Evolutionary conservation across 2,797 vertebrate genomes (phyloP).

Genomic region (Chiloscyllium punctatum): DNA sequence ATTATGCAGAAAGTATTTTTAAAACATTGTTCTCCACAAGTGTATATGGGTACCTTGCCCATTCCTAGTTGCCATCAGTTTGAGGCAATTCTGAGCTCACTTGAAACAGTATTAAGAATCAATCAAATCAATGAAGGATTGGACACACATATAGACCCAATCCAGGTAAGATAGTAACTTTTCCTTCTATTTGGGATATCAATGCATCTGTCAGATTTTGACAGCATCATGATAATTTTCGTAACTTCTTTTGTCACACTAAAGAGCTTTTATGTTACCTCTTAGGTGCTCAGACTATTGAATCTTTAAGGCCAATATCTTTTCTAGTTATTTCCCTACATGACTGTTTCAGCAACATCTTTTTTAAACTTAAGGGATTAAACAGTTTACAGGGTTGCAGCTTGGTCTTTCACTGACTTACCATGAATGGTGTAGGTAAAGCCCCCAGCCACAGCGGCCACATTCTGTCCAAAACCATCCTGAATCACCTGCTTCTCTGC

Average conservation of each 20-base stretch:
- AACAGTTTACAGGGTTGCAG: not conserved
- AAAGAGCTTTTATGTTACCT: not conserved
- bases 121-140: not conserved
- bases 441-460: slow-evolving; percentile 86
- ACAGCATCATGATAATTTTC: not conserved
- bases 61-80: not conserved
- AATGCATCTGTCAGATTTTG: not conserved
- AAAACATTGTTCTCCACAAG: not conserved
- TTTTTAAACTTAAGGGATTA: not conserved
- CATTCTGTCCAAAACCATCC: slow-evolving; percentile 78
- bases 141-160: not conserved
- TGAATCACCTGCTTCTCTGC: slow-evolving; percentile 76
- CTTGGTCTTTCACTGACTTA: slow-evolving; percentile 46
- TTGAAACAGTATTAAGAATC: not conserved
- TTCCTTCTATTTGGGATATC: not conserved
- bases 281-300: not conserved
- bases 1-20: not conserved
- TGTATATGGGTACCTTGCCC: not conserved
- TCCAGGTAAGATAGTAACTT: not conserved
- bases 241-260: too few relatives aligned
- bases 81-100: not conserved
- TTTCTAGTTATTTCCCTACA: not conserved
- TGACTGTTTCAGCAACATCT: not conserved
- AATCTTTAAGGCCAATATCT: not conserved
- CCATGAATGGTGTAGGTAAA: slow-evolving; percentile 89